Base-by-base conservation (phyloP, 2,113 vertebrate genomes). In the Arizona elegans region DNA sequence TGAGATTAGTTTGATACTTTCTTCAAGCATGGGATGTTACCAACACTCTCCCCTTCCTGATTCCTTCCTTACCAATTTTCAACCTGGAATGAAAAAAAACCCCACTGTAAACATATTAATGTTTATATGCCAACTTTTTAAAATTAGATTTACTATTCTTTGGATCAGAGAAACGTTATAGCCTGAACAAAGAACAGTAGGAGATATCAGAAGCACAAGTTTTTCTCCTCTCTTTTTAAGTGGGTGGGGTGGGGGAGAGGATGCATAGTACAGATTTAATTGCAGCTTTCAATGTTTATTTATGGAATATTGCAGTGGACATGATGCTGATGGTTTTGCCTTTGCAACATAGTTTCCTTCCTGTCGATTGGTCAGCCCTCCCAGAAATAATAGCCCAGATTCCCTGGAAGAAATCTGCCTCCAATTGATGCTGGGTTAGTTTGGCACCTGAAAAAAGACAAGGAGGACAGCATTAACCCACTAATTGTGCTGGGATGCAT, bases 261-360 rank as follows among this genome's bases (percentile, higher is more conserved):
- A 26, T 55, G 24, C 65, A n/a, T 19, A 23, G 17, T 47, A 15
- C 52, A 55, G 96, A 95, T 97, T 97, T 97, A 97, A 98, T 97
- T 98, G 97, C 92, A 86, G 91, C 93, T 97, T 94, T 96, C 96
- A 97, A 98, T 97, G 96, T 98, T 98, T 98, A 97, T 98, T 97
- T 97, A 0, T 0, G 91, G 95, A 93, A 90, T 87, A 88, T 86
- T 93, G 75, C 93, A 93, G 94, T 81, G 93, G 90, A 54, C 81
- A 1, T n/a, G 93, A 94, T 93, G 96, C 95, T 91, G 95, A 26
- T 85, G 38, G 91, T 21, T 43, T 75, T 90, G 90, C 38, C 92
- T 86, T 93, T 90, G 93, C 65, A 87, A 91, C 93, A 70, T 33
- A 21, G 87, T 54, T 92, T 96, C 58, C 95, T 29, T 96, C 95